Evolutionary conservation across 2,888 invertebrate genomes (phyloP).

Genomic region (Chymomyza procnemis): DNA sequence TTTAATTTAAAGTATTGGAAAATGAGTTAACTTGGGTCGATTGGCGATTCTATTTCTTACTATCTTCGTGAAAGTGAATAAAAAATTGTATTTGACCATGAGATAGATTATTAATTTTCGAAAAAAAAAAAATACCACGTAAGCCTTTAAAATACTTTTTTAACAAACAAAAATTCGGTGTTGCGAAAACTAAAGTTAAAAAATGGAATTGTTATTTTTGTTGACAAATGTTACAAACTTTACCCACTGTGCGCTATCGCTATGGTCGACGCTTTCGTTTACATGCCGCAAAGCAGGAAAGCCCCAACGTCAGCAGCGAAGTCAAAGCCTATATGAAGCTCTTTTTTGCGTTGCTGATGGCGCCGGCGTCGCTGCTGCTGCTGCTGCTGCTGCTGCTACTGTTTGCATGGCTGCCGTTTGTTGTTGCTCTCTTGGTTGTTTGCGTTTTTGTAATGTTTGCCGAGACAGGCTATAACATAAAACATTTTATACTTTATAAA

Average conservation of each 20-base stretch:
- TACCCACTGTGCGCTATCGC: background rate
- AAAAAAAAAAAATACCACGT: no score
- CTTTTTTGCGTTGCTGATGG: background rate
- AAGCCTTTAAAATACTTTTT: no score
- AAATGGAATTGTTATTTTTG: background rate
- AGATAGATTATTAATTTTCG: no score
- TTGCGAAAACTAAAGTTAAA: background rate
- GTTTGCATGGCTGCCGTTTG: conserved; percentile 15
- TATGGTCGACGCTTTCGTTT: background rate
- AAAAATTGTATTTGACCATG: no score
- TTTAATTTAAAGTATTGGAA: no score
- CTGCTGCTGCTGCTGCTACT: conserved; percentile 12
- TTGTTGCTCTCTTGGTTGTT: conserved; percentile 5
- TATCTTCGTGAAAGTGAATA: no score
- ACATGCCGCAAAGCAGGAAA: conserved; percentile 29
- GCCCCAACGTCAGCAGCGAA: conserved; percentile 14
- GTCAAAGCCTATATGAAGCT: conserved; percentile 3
- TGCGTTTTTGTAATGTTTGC: conserved; percentile 12
- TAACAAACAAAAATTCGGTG: no score
- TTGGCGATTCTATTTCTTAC: no score
- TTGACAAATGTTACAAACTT: background rate
- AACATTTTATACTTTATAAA: background rate
- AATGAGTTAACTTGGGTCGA: no score
- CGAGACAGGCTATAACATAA: background rate
- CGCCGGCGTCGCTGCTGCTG: background rate